These are phyloP conservation scores for Benitochromis conjunctus DNA, from an alignment of 2,113 vertebrate genomes.

Conservation along the genomic window DNA sequence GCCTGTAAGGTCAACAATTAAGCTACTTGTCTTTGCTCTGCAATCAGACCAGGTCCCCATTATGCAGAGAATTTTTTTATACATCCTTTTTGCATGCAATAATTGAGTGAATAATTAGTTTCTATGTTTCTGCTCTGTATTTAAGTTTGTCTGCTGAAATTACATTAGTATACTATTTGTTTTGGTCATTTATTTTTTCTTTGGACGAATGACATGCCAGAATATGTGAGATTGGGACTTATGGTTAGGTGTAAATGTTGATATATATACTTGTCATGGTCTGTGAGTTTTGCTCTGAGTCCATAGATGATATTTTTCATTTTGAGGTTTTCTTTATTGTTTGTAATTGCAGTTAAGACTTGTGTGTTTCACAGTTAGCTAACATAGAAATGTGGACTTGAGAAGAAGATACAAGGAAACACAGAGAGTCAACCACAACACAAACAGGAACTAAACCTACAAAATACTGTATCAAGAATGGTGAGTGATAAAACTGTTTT, in stretches of 20 bases:
- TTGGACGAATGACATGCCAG: not conserved
- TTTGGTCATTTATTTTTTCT: not conserved
- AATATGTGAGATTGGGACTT: too few relatives aligned
- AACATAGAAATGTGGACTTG: not conserved
- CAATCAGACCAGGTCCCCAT: conserved; percentile 25
- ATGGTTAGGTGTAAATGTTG: not conserved
- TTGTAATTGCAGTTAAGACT: not conserved
- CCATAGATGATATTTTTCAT: not conserved
- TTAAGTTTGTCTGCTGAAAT: not conserved
- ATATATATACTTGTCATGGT: not conserved
- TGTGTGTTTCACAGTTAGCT: not conserved
- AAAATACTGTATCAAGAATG: not conserved
- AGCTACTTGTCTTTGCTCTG: not conserved
- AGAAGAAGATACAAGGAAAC: not conserved
- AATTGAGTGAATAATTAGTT: not conserved
- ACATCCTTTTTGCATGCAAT: not conserved
- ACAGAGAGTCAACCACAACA: too few relatives aligned
- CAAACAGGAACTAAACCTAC: accelerated
- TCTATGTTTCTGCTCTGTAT: not conserved
- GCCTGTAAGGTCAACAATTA: conserved; percentile 17
- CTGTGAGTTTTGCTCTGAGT: not conserved
- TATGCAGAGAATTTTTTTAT: not conserved
- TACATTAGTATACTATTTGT: not conserved
- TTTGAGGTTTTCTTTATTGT: not conserved
- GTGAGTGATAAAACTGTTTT: too few relatives aligned